Base-by-base conservation (phyloP, 2,113 vertebrate genomes). In the Eublepharis macularius region DNA sequence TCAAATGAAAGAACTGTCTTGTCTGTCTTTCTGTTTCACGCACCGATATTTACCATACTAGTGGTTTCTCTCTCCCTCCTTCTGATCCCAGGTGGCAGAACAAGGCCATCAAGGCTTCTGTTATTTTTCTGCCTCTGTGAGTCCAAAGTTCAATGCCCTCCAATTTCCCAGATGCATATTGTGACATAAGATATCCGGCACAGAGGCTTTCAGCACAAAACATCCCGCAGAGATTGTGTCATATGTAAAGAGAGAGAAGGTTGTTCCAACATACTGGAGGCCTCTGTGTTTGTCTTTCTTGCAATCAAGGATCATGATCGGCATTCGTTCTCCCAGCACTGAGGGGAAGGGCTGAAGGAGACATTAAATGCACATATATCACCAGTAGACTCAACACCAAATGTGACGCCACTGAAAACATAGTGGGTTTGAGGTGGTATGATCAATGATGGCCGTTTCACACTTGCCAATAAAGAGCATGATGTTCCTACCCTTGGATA, bases 181-280 rank as follows among this genome's bases (percentile, higher is more conserved):
- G 29, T 43, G 45, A 57, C 19, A 32, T 34, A 80, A 75, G 43
- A 51, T 57, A 43, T 81, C 70, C 39, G 19, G 39, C 43, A 17
- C 39, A 41, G 39, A 80, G 16, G 57, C 32, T 90, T 87, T 90
- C 14, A 54, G 86, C 85, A 84, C 32, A 86, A 81, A 82, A 8
- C 32, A 70, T 51, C 79, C 69, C 60, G 24, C 72, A 77, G 80
- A 85, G 65, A 74, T 80, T 80, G 80, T 86, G 47, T 88, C 14
- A 4, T 41, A 76, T 81, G 65, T 85, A 49, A 14, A 80, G 65
- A 72, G 79, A 86, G 86, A 84, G 39, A 86, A 81, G 85, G 47
- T 7, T 24, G 1, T 82, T 87, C 34, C 83, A 91, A 91, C 85
- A 87, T 66, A 51, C 4, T 54, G 19, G 49, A 68, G 47, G 51